Base-by-base conservation (phyloP, 2,797 vertebrate species). In the Odontamblyopus rebecca region DNA sequence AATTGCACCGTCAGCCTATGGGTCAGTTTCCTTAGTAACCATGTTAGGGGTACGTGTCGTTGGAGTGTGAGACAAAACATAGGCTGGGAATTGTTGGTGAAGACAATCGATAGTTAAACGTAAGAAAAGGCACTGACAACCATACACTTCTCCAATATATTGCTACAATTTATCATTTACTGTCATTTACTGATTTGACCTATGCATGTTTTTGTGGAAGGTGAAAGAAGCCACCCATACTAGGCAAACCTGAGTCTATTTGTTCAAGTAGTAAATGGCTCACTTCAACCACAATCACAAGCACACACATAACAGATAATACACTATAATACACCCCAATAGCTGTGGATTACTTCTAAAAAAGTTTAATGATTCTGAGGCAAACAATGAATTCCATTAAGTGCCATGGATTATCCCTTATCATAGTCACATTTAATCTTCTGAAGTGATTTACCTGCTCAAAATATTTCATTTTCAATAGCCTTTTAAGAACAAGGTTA, bases 381-480 rank as follows among this genome's bases (percentile, higher is more conserved):
- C 67, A 77, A 77, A 75, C 41, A 67, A 18, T 50, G 29, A 7
- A 54, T 68, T 75, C 65, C 63, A 67, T 15, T 68, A 38, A 12
- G 65, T 27, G 50, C 30, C 8, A 29, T 66, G 26, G 73, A 71
- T 80, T 72, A 75, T 68, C 50, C 9, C n/a, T 35, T 60, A 69
- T 74, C 72, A 69, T 67, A 67, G 6, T 67, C 50, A 72, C 35
- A 54, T 75, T 71, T 69, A 75, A 71, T 29, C 23, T 73, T 23
- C 53, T 64, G 27, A 75, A 72, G 65, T 35, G 38, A 63, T 53
- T 60, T 29, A 59, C 48, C 29, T 68, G 26, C 27, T 72, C 44
- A 44, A 54, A 68, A 18, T 30, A 23, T 41, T 48, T 13, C 19
- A 26, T 65, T 65, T 65, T 50, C 41, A 16, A 48, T 6, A 7